These are phyloP conservation scores for Lymantria monacha DNA, from an alignment of 2,888 invertebrate genomes.

Conservation along the genomic window DNA sequence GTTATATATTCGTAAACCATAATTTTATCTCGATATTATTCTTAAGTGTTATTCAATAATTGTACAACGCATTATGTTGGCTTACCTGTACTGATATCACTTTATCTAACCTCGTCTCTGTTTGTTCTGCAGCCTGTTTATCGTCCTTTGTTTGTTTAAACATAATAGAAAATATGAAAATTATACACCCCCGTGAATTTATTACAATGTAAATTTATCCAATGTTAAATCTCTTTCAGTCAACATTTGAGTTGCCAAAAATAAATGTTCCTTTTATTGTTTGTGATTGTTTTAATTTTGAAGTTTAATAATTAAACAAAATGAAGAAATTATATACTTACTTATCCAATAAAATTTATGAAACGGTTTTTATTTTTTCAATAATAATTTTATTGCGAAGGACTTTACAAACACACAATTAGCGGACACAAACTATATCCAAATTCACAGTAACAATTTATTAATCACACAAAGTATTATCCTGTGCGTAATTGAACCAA, in stretches of 20 bases:
- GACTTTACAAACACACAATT: too few relatives aligned
- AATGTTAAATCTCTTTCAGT: conserved; percentile 32
- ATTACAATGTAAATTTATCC: conserved; percentile 38
- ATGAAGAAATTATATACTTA: background rate
- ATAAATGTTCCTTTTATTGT: conserved; percentile 22
- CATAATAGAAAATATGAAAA: conserved; percentile 35
- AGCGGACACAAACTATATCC: too few relatives aligned
- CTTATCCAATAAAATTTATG: too few relatives aligned
- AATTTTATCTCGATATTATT: conserved; percentile 3
- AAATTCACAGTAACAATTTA: too few relatives aligned
- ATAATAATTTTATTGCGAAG: too few relatives aligned
- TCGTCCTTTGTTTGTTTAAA: conserved; percentile 31
- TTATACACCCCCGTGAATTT: conserved; percentile 32
- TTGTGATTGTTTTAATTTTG: background rate
- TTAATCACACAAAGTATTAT: too few relatives aligned
- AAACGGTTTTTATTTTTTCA: too few relatives aligned
- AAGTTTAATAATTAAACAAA: background rate
- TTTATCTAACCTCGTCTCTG: conserved; percentile 26
- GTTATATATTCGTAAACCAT: background rate
- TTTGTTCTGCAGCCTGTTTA: conserved; percentile 21
- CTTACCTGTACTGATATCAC: conserved; percentile 21
- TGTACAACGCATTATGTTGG: conserved; percentile 8
- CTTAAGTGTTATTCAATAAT: conserved; percentile 27
- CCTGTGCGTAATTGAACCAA: too few relatives aligned
- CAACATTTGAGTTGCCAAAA: conserved; percentile 30